phyloP scores from a whole-genome alignment of 64 coral and sea anemone species.

The Anthopleura sola region DNA sequence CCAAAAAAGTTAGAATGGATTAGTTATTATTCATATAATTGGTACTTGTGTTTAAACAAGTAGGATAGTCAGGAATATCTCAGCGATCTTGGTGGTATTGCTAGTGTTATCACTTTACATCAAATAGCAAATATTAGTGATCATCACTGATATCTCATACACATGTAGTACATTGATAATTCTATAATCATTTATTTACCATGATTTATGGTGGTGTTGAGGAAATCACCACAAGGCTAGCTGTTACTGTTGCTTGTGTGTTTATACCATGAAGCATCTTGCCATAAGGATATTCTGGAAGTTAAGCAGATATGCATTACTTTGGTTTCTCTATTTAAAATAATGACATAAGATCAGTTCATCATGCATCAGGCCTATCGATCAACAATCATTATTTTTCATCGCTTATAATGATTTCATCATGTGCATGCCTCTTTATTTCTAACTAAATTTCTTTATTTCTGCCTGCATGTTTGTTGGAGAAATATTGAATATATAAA shows the following conservation, averaged over 20 bases:
- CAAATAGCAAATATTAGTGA: conserved; percentile 15
- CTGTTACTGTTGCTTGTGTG: no score
- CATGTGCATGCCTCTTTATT: conserved; percentile 15
- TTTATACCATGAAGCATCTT: no score
- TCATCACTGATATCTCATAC: neutral
- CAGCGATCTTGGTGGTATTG: conserved; percentile 44
- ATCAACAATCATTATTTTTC: conserved; percentile 48
- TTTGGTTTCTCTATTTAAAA: neutral
- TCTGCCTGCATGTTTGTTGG: no score
- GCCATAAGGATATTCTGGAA: neutral
- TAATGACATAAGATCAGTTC: neutral
- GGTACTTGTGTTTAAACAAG: neutral
- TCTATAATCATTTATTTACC: neutral
- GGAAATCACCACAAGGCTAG: no score
- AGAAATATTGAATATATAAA: no score
- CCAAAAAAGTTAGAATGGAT: neutral
- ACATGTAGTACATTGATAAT: no score
- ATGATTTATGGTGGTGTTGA: neutral
- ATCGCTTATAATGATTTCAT: conserved; percentile 23
- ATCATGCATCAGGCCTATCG: conserved; percentile 68
- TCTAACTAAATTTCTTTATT: no score
- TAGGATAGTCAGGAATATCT: neutral
- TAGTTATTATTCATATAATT: neutral
- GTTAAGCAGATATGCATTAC: neutral
- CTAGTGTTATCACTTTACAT: conserved; percentile 14